phyloP scores from a whole-genome alignment of 2,797 vertebrate species.

The Salmo trutta region DNA sequence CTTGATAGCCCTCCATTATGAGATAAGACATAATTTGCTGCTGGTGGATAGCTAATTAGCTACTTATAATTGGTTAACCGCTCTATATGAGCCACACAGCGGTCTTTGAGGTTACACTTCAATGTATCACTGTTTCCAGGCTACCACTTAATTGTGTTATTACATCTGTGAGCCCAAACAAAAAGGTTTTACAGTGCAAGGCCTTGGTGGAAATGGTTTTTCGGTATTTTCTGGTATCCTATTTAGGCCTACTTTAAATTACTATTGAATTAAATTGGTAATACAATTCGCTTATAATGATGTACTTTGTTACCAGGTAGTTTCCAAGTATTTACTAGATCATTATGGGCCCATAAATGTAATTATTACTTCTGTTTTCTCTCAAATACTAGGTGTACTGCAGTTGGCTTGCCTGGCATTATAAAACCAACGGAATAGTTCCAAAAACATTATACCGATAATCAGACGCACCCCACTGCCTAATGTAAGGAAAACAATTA shows the following conservation, averaged over 20 bases:
- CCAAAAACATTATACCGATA: too few relatives aligned
- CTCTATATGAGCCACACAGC: constrained; percentile 19
- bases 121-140: not conserved
- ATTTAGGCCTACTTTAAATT: not conserved
- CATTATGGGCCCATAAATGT: not conserved
- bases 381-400: not conserved
- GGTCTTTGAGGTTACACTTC: constrained; percentile 27
- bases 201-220: not conserved
- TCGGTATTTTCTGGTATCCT: not conserved
- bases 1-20: constrained; percentile 40
- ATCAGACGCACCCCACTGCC: not conserved
- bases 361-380: not conserved
- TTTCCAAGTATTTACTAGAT: not conserved
- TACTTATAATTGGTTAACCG: constrained; percentile 39
- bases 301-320: not conserved
- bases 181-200: not conserved
- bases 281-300: not conserved
- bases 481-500: not conserved
- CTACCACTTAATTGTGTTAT: not conserved
- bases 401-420: not conserved
- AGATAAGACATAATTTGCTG: constrained; percentile 58
- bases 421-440: not conserved
- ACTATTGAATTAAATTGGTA: not conserved
- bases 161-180: not conserved
- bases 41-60: constrained; percentile 59